A percentile compares a stretch with the other conserved stretches of the same genome.
Evolutionary conservation across 2,888 invertebrate species (phyloP).

Genomic region (Rhagium mordax): DNA sequence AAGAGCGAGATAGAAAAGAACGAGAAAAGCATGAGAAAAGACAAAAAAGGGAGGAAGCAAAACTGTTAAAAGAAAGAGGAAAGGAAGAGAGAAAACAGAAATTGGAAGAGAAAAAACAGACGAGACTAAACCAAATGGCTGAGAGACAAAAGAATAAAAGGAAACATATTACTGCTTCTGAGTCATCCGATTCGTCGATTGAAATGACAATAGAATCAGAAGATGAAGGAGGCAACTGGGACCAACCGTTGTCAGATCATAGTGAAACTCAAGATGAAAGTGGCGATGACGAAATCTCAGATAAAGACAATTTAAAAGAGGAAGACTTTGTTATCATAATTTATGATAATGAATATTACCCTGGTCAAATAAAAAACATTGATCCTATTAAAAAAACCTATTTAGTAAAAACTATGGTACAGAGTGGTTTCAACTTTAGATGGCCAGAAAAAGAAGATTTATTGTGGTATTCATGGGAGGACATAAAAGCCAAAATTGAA

Average conservation of each 20-base stretch:
- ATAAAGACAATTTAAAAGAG: slow-evolving; percentile 13
- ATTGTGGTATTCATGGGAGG: slow-evolving; percentile 1
- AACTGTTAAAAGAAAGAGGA: slow-evolving; percentile 1
- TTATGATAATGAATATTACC: slow-evolving; percentile 7
- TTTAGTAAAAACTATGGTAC: neutral
- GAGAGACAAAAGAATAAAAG: neutral
- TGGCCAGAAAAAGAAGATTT: slow-evolving; percentile 4
- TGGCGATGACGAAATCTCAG: slow-evolving; percentile 1
- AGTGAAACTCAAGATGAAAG: slow-evolving; percentile 4
- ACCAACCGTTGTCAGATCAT: slow-evolving; percentile 16
- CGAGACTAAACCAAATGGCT: slow-evolving; percentile 1
- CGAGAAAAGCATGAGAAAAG: neutral
- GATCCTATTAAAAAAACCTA: neutral
- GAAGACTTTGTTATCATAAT: slow-evolving; percentile 24
- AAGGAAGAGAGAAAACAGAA: neutral
- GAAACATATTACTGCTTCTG: neutral
- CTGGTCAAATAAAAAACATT: neutral
- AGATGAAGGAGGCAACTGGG: slow-evolving; percentile 23
- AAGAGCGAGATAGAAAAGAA: slow-evolving; percentile 14
- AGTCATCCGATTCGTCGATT: slow-evolving; percentile 17
- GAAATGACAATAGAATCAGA: slow-evolving; percentile 23
- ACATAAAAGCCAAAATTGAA: neutral
- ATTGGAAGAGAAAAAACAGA: slow-evolving; percentile 3
- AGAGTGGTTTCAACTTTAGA: slow-evolving; percentile 7
- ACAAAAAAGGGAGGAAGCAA: slow-evolving; percentile 4